These are phyloP conservation scores for Melinaea menophilus DNA, from an alignment of 2,888 invertebrate species.

Conservation along the genomic window DNA sequence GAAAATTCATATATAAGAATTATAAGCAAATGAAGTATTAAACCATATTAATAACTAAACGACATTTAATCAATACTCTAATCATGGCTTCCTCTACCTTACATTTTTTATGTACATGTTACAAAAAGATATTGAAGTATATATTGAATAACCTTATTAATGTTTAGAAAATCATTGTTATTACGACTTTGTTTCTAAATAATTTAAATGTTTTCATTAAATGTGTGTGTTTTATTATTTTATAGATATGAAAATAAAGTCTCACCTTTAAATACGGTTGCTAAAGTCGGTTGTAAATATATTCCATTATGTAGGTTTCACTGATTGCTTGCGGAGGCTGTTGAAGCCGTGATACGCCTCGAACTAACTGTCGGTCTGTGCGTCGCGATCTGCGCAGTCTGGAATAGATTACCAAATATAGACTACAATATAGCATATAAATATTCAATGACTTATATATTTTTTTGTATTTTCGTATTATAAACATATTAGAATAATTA, in stretches of 20 bases:
- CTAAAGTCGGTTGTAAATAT: conserved; percentile 15
- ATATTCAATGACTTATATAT: background rate
- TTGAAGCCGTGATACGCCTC: conserved; percentile 26
- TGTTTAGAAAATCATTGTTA: background rate
- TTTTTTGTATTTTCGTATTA: background rate
- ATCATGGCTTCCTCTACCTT: background rate
- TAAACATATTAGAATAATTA: no score
- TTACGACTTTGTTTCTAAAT: no score
- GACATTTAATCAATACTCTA: conserved; percentile 3
- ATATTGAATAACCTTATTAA: background rate
- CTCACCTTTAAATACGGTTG: conserved; percentile 16
- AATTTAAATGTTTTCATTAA: no score
- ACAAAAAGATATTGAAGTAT: no score
- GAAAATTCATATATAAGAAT: background rate
- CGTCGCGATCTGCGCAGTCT: conserved; percentile 4
- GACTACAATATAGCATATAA: conserved; percentile 3
- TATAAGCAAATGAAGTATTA: no score
- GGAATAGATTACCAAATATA: conserved; percentile 11
- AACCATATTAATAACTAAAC: no score
- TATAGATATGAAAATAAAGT: background rate
- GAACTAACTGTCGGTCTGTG: conserved; percentile 11
- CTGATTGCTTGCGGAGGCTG: conserved; percentile 9
- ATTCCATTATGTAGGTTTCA: conserved; percentile 24
- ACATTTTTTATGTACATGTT: background rate
- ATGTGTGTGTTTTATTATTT: background rate